Base-by-base conservation (phyloP, 2,888 invertebrate genomes). In the Sphaerophoria taeniata region DNA sequence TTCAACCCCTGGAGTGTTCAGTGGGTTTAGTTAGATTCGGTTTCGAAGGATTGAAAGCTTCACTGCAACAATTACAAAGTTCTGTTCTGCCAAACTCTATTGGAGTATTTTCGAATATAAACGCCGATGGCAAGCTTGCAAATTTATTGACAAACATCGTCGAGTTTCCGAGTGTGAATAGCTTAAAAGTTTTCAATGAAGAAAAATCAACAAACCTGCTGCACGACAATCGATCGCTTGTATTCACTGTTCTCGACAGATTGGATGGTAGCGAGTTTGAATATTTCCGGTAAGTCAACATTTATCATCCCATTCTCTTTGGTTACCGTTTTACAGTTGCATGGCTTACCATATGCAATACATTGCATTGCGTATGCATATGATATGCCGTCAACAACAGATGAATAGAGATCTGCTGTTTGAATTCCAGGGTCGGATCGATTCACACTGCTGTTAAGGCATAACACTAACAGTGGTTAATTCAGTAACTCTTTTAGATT, bases 1-100 rank as follows among this genome's bases (percentile, higher is more conserved):
- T 95, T 0, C 93, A 94, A 80, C 97, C 97, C 0, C 92, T 97
- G 16, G 93, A 95, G 63, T 93, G 94, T 73, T 95, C 95, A 0
- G 90, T 96, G 6, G 93, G 94, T 0, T 95, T 96, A 92, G 93
- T 96, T 79, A 92, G 94, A 1, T 94, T 94, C 87, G 95, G 96
- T 2, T 92, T 95, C 31, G 94, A 93, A 53, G 90, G 93, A 12
- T 89, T 95, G 24, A 93, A 93, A 60, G 93, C 93, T 70, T 90
- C 94, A 58, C 90, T 94, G 1, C 92, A 90, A 61, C 94, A 94
- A 88, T 70, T 87, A 1, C 60, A 73, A 11, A 80, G 86, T n/a
- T 82, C 80, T 6, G 76, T 88, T 77, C 69, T 84, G 2, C 61
- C 72, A 0, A 78, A 73, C 55, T 73, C 81, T 0, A 76, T 61